Evolutionary conservation across 2,113 vertebrate genomes (phyloP).

Genomic region (human (Homo sapiens)): GRCh38 chrX:11921501-11922000

Average conservation of each 20-base stretch:
- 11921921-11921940: background rate
- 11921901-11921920: conserved; percentile 1
- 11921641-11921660: background rate
- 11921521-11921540: background rate
- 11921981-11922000: background rate
- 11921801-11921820: background rate
- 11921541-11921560: background rate
- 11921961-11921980: background rate
- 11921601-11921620: background rate
- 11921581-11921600: background rate
- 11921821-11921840: background rate
- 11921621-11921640: background rate
- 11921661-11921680: background rate
- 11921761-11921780: background rate
- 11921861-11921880: background rate
- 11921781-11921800: background rate
- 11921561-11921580: background rate
- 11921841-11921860: background rate
- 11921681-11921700: background rate
- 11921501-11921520: background rate
- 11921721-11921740: background rate
- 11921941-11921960: background rate
- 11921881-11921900: background rate
- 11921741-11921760: background rate
- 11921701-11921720: background rate